These are phyloP conservation scores for Charadrius vociferus DNA, from an alignment of 2,113 vertebrate species.

Conservation along the genomic window DNA sequence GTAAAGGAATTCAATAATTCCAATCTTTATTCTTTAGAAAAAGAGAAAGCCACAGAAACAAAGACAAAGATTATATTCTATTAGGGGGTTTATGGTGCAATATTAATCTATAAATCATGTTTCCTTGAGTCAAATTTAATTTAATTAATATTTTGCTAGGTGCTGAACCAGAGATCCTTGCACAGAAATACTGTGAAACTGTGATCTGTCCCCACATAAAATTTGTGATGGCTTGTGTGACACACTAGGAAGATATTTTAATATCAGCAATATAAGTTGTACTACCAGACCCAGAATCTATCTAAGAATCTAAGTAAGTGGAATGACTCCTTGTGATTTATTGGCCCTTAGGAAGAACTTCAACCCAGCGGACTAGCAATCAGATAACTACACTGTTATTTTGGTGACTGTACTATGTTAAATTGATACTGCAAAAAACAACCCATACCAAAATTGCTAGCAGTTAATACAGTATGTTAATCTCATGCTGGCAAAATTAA, in stretches of 20 bases:
- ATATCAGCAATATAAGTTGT: neutral
- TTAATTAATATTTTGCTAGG: neutral
- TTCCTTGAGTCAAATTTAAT: neutral
- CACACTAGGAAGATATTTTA: neutral
- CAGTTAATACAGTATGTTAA: neutral
- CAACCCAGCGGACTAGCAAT: neutral
- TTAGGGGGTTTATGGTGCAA: neutral
- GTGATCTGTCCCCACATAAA: neutral
- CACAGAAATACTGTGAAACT: neutral
- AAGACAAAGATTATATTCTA: neutral
- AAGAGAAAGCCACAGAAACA: neutral
- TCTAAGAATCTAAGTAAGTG: neutral
- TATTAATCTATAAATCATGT: neutral
- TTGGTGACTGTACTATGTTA: neutral
- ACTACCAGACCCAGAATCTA: neutral
- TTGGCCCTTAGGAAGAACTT: neutral
- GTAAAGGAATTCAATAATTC: constrained; percentile 12
- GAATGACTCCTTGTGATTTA: neutral
- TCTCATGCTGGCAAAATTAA: neutral
- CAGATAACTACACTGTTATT: neutral
- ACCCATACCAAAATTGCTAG: neutral
- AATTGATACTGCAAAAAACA: neutral
- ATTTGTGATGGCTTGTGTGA: neutral
- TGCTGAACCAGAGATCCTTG: neutral
- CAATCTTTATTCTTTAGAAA: neutral